Base-by-base conservation (phyloP, 2,888 invertebrate species). In the Xestoiulus laeticollis region DNA sequence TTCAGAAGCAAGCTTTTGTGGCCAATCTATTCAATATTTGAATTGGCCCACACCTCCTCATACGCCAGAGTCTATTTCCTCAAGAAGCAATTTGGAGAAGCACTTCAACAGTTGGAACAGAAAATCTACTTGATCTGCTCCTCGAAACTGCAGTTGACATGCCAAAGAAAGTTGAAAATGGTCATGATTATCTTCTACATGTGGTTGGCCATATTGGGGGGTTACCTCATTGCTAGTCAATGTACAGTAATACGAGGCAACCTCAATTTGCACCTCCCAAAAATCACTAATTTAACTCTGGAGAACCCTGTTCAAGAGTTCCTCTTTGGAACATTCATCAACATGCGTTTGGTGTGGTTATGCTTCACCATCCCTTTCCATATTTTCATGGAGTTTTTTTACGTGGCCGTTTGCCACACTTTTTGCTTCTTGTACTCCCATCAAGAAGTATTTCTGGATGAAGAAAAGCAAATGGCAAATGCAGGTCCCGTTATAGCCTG, bases 401-500 rank as follows among this genome's bases (percentile, higher is more conserved):
- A 78, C 30, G 78, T 78, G 78, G 78, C 30, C 30, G 30, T 78
- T 22, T 78, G 78, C 30, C 14, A 30, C 26, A 30, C 12, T 1
- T 78, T 78, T 14, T 78, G 78, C 78, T 78, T 30, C 78, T 78
- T 78, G 78, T 78, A 78, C 78, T 30, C 78, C 0, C 78, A 78
- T 3, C 78, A 78, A 78, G 78, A 78, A 78, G 30, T 30, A 26
- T 78, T 78, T 78, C 30, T 78, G 78, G 78, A 78, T 26, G 78
- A 78, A 5, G 78, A 78, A 78, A 30, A 78, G 14, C 78, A 78
- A 30, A 12, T 14, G 78, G 30, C 26, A 1, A 30, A 30, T 26
- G 26, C 78, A 1, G 14, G 78, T 12, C 5, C 78, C 14, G 78
- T 14, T 14, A 1, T 78, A 4, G 22, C 78, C 78, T 78, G 78